A percentile compares a stretch with the other conserved stretches of the same genome.
Conservation (phyloP, 2,113 vertebrate genomes). For the Zeus faber region DNA sequence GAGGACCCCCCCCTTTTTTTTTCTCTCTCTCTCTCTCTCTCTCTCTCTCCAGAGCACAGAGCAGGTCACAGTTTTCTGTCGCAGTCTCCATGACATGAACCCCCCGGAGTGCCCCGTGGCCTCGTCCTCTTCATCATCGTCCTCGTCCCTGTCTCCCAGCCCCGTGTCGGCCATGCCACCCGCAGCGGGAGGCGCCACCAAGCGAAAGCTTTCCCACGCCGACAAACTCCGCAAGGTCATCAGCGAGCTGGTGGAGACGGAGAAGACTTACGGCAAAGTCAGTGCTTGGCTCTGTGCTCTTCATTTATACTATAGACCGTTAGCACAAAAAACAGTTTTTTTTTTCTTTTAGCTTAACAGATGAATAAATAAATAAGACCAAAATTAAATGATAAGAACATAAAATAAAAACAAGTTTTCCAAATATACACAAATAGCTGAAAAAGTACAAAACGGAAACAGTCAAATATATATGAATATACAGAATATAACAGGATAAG, state of each 20-base stretch:
- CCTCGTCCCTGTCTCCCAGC: slow-evolving; percentile 75
- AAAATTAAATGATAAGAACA: no score
- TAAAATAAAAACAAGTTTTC: no score
- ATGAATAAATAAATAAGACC: no score
- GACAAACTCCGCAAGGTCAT: slow-evolving; percentile 97
- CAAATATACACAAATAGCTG: no score
- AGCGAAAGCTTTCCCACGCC: slow-evolving; percentile 89
- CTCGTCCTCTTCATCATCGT: slow-evolving; percentile 64
- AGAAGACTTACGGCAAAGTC: slow-evolving; percentile 96
- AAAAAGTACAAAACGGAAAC: no score
- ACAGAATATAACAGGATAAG: no score
- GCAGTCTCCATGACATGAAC: slow-evolving; percentile 89
- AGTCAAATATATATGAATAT: no score
- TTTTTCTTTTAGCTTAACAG: no score
- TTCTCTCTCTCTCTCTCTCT: background rate
- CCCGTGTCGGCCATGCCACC: slow-evolving; percentile 81
- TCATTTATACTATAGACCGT: no score
- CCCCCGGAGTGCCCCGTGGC: slow-evolving; percentile 68
- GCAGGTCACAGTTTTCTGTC: slow-evolving; percentile 84
- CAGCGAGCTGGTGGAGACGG: slow-evolving; percentile 92
- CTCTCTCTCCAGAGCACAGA: slow-evolving; percentile 81
- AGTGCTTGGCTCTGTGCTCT: no score
- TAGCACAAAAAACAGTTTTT: no score
- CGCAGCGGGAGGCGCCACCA: slow-evolving; percentile 59
- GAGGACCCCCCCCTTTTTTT: no score